Percentiles rank a stretch among this genome's conserved stretches.
Conservation (phyloP, 2,888 invertebrate species). For the Cosmorhoe ocellata region DNA sequence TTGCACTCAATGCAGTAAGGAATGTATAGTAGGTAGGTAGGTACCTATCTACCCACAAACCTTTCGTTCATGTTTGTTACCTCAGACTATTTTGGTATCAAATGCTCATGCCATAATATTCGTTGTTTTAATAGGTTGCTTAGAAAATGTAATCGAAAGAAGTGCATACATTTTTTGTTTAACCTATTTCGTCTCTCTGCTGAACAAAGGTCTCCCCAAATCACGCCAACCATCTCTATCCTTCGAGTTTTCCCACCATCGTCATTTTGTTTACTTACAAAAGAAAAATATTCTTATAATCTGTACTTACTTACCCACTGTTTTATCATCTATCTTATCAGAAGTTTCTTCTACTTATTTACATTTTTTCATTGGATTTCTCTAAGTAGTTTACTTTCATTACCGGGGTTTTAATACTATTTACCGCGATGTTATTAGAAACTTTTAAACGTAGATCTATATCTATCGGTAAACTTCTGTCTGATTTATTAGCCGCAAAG, state of each 20-base stretch:
- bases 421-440: slow-evolving; percentile 30
- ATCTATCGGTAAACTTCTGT: slow-evolving; percentile 38
- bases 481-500: slow-evolving; percentile 29
- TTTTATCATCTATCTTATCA: no score
- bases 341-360: no score
- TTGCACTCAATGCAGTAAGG: slow-evolving; percentile 9
- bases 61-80: slow-evolving; percentile 4
- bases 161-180: no score
- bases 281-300: no score
- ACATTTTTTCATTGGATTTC: slow-evolving; percentile 21
- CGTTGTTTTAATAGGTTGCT: slow-evolving; percentile 14
- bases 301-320: no score
- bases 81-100: slow-evolving; percentile 15
- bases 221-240: no score
- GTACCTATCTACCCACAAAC: not conserved
- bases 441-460: slow-evolving; percentile 37
- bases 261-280: no score
- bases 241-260: no score
- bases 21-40: no score
- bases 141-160: no score
- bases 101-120: not conserved
- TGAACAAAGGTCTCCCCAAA: no score
- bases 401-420: slow-evolving; percentile 18
- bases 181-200: no score
- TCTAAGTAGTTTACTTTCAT: slow-evolving; percentile 19